phyloP scores from a whole-genome alignment of 2,797 vertebrate genomes.

The Arrhamphus sclerolepis region DNA sequence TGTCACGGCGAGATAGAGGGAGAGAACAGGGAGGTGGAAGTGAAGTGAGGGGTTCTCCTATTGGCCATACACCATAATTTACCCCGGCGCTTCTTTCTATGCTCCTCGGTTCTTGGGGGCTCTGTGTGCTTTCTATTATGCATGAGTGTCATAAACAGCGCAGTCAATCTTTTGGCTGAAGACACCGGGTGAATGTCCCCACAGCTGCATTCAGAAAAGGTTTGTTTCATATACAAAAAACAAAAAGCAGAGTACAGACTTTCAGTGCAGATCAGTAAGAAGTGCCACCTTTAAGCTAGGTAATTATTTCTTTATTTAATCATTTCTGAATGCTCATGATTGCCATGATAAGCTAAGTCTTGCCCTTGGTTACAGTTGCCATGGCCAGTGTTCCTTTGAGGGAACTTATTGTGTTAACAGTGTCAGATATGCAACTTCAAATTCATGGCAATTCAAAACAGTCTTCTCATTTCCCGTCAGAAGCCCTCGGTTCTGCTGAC shows the following conservation, averaged over 20 bases:
- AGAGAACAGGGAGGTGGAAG: slow-evolving; percentile 28
- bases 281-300: background rate
- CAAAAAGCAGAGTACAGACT: slow-evolving; percentile 9
- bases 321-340: slow-evolving; percentile 9
- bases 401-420: background rate
- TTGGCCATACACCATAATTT: slow-evolving; percentile 39
- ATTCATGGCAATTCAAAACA: background rate
- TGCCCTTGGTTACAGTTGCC: slow-evolving; percentile 15
- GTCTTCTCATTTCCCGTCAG: slow-evolving; percentile 1
- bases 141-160: slow-evolving; percentile 58
- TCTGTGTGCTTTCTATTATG: slow-evolving; percentile 54
- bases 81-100: slow-evolving; percentile 23
- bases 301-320: no score
- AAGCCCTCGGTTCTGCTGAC: background rate
- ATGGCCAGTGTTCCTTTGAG: background rate
- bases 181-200: slow-evolving; percentile 24
- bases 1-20: slow-evolving; percentile 28
- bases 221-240: slow-evolving; percentile 20
- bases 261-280: background rate
- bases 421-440: background rate
- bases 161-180: slow-evolving; percentile 41
- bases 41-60: slow-evolving; percentile 32
- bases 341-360: background rate
- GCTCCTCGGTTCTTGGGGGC: slow-evolving; percentile 26
- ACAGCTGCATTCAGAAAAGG: slow-evolving; percentile 8